Conservation (phyloP, 2,888 invertebrate genomes). For the Rambutsinella grinnellia region DNA sequence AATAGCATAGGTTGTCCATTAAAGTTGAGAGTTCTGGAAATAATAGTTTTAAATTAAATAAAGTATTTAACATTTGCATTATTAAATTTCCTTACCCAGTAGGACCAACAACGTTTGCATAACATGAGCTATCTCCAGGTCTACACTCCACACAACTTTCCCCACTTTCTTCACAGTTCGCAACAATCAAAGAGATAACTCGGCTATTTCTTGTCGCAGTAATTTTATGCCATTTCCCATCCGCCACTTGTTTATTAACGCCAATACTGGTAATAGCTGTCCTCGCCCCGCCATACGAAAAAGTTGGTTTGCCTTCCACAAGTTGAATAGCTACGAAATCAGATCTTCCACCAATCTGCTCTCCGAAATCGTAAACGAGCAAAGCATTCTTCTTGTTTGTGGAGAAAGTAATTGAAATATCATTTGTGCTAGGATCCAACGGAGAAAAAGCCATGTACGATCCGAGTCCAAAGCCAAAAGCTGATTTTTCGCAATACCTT, state of each 20-base stretch:
- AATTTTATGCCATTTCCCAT: conserved; percentile 92
- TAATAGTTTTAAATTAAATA: conserved; percentile 39
- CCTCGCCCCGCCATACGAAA: conserved; percentile 90
- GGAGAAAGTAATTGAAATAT: conserved; percentile 90
- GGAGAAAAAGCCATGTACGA: conserved; percentile 92
- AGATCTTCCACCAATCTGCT: conserved; percentile 88
- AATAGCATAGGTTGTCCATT: conserved; percentile 88
- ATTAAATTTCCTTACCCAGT: conserved; percentile 79
- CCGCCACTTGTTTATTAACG: conserved; percentile 79
- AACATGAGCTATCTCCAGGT: conserved; percentile 85
- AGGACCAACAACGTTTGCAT: conserved; percentile 87
- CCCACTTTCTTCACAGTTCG: conserved; percentile 86
- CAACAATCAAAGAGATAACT: conserved; percentile 86
- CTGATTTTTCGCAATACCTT: conserved; percentile 89
- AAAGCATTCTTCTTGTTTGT: conserved; percentile 89
- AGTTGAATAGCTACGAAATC: conserved; percentile 94
- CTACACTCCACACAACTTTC: conserved; percentile 88
- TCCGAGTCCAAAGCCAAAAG: conserved; percentile 88
- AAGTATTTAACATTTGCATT: conserved; percentile 8
- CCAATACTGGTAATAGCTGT: conserved; percentile 88
- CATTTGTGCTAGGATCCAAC: conserved; percentile 89
- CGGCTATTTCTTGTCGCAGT: conserved; percentile 91
- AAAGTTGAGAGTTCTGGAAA: conserved; percentile 88
- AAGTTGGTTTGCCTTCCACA: conserved; percentile 84
- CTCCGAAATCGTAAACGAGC: conserved; percentile 91